These are phyloP conservation scores for Ectemnius cavifrons DNA, from an alignment of 2,888 invertebrate species.

Conservation along the genomic window DNA sequence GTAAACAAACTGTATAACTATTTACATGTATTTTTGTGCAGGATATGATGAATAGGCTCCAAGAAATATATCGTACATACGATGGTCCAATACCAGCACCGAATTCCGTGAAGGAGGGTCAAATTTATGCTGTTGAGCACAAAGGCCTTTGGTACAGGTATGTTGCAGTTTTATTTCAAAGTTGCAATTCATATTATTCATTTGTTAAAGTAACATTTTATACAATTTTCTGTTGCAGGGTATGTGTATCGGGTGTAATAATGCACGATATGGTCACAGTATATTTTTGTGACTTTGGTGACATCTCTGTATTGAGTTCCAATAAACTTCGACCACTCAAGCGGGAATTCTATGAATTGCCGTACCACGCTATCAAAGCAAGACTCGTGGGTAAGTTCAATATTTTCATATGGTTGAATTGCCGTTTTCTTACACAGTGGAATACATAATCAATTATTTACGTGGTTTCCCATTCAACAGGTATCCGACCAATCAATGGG, in stretches of 20 bases:
- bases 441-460: background rate
- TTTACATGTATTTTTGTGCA: slow-evolving; percentile 23
- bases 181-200: background rate
- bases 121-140: slow-evolving; percentile 85
- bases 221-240: slow-evolving; percentile 71
- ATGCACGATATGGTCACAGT: slow-evolving; percentile 81
- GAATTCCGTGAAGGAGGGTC: slow-evolving; percentile 79
- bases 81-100: slow-evolving; percentile 78
- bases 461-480: slow-evolving; percentile 70
- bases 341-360: slow-evolving; percentile 80
- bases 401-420: background rate
- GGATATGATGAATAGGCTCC: slow-evolving; percentile 84
- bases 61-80: slow-evolving; percentile 81
- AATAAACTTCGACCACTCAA: slow-evolving; percentile 81
- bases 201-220: background rate
- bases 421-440: background rate
- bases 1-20: too few relatives aligned
- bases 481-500: slow-evolving; percentile 80
- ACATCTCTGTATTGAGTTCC: slow-evolving; percentile 80
- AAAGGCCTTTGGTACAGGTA: slow-evolving; percentile 86
- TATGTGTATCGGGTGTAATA: slow-evolving; percentile 80
- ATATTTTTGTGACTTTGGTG: slow-evolving; percentile 84
- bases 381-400: slow-evolving; percentile 80
- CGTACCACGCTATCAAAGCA: slow-evolving; percentile 84
- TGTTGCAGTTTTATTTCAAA: slow-evolving; percentile 47